A percentile compares a stretch with the other conserved stretches of the same genome.
phyloP scores from a whole-genome alignment of 1,140 invertebrate species.

The Rhopalosiphum maidis region DNA sequence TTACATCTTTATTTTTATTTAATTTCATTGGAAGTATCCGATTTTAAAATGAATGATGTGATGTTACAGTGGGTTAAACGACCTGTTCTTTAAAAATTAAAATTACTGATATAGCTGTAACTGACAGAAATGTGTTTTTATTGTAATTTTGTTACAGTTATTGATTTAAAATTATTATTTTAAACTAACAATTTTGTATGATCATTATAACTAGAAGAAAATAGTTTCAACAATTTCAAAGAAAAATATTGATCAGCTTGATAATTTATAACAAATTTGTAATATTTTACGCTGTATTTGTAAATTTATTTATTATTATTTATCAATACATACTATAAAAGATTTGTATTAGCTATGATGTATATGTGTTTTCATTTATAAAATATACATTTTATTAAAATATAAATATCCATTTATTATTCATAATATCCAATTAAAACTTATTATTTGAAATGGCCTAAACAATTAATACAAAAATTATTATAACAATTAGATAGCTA shows the following conservation, averaged over 20 bases:
- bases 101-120: neutral
- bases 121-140: neutral
- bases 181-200: neutral
- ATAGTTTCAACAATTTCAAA: neutral
- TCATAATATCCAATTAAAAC: neutral
- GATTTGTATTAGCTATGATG: neutral
- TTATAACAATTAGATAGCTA: too few relatives aligned
- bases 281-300: too few relatives aligned
- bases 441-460: neutral
- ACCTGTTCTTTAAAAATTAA: neutral
- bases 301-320: neutral
- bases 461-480: too few relatives aligned
- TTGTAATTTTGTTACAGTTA: neutral
- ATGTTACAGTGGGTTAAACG: neutral
- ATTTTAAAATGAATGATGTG: neutral
- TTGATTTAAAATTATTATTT: neutral
- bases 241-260: neutral
- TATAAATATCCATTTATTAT: too few relatives aligned
- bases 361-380: neutral
- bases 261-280: neutral
- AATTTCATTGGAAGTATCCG: neutral
- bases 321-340: neutral
- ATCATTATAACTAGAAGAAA: neutral
- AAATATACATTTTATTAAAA: too few relatives aligned
- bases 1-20: neutral